Percentiles rank a stretch among this genome's conserved stretches.
phyloP scores from a whole-genome alignment of 2,888 invertebrate genomes.

The Leptinotarsa juncta region DNA sequence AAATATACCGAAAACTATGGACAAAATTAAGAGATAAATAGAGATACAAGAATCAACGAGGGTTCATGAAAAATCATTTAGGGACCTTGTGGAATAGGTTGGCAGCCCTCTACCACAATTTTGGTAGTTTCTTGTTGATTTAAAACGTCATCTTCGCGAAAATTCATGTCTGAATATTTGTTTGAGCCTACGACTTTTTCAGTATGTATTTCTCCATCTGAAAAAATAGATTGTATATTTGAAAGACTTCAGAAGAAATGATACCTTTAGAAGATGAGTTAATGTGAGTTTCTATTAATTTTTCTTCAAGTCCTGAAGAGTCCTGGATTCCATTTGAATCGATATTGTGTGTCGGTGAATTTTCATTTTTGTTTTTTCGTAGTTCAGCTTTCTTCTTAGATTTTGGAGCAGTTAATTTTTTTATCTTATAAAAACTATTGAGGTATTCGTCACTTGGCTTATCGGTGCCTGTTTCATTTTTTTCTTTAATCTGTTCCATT shows the following conservation, averaged over 20 bases:
- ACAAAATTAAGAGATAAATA: not conserved
- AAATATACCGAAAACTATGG: not conserved
- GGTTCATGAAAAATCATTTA: not conserved
- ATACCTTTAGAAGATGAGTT: not conserved
- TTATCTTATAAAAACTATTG: slow-evolving; percentile 2
- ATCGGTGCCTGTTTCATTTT: not conserved
- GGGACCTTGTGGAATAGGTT: not conserved
- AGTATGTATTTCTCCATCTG: not conserved
- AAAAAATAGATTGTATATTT: not conserved
- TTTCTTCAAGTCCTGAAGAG: not conserved
- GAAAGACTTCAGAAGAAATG: not conserved
- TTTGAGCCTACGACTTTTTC: too few relatives aligned
- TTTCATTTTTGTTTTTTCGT: not conserved
- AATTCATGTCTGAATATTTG: not conserved
- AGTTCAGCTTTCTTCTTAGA: not conserved
- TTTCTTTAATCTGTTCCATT: slow-evolving; percentile 29
- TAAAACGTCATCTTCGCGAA: not conserved
- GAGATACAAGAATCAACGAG: not conserved
- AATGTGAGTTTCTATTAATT: not conserved
- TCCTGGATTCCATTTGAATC: not conserved
- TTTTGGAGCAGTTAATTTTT: not conserved
- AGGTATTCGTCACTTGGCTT: not conserved
- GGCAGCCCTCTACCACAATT: not conserved
- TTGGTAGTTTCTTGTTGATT: not conserved
- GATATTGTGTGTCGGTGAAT: not conserved